These are phyloP conservation scores for Listrodromus nycthemerus DNA, from an alignment of 2,888 invertebrate species.

Conservation along the genomic window DNA sequence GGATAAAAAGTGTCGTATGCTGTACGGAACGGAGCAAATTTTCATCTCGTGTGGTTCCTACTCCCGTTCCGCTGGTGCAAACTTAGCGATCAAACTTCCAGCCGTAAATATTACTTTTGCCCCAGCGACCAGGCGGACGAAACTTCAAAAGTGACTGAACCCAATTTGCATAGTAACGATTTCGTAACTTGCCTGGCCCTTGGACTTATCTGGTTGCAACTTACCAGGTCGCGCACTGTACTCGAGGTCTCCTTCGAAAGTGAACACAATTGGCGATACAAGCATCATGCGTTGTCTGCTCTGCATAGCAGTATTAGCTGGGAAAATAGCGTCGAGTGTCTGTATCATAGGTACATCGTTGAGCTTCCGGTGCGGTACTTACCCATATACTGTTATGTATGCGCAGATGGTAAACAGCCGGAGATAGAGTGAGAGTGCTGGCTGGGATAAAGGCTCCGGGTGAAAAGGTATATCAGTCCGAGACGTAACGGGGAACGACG, in stretches of 20 bases:
- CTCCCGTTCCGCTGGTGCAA: too few relatives aligned
- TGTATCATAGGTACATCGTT: conserved; percentile 23
- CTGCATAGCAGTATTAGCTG: conserved; percentile 13
- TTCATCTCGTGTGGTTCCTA: too few relatives aligned
- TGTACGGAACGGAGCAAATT: too few relatives aligned
- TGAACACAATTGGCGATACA: conserved; percentile 8
- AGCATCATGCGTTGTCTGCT: not conserved
- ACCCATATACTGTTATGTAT: conserved; percentile 27
- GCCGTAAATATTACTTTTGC: too few relatives aligned
- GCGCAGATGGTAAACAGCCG: not conserved
- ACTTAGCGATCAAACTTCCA: too few relatives aligned
- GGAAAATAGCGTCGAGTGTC: conserved; percentile 19
- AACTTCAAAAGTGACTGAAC: too few relatives aligned
- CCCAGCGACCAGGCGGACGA: too few relatives aligned
- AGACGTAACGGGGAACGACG: conserved; percentile 17
- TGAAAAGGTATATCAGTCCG: conserved; percentile 3
- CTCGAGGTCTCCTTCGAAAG: not conserved
- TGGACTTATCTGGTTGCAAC: too few relatives aligned
- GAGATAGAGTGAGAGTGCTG: conserved; percentile 9
- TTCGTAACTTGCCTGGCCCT: too few relatives aligned
- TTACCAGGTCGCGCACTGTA: too few relatives aligned
- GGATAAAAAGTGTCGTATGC: too few relatives aligned
- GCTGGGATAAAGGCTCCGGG: not conserved
- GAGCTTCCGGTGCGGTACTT: conserved; percentile 11
- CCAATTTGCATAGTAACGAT: too few relatives aligned